phyloP scores from a whole-genome alignment of 2,797 vertebrate species.

The Gymnopithys bicolor region DNA sequence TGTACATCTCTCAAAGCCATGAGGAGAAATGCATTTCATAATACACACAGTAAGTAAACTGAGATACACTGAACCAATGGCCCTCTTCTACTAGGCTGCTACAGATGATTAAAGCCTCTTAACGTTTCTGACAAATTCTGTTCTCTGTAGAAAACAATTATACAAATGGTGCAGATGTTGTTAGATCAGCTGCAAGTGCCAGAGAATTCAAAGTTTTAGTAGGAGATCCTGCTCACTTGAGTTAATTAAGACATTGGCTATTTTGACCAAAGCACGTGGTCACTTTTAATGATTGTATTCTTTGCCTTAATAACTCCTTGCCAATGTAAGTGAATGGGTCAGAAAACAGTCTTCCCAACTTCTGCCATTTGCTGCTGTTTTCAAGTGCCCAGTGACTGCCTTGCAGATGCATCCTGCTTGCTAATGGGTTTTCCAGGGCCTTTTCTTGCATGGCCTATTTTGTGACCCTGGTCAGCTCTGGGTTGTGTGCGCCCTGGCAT shows the following conservation, averaged over 20 bases:
- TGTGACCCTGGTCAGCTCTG: neutral
- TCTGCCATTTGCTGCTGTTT: neutral
- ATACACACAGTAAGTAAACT: fast-evolving
- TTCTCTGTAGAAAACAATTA: neutral
- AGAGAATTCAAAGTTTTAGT: neutral
- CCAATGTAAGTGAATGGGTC: neutral
- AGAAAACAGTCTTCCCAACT: neutral
- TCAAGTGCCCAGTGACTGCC: neutral
- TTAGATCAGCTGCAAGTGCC: neutral
- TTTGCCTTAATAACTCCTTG: neutral
- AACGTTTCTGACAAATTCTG: neutral
- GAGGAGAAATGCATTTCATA: neutral
- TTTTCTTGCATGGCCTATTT: neutral
- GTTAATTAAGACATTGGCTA: neutral
- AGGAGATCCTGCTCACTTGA: neutral
- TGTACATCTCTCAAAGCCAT: neutral
- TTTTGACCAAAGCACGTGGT: neutral
- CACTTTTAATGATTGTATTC: neutral
- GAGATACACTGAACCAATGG: neutral
- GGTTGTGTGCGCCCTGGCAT: neutral
- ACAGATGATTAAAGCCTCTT: neutral
- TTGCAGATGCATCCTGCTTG: neutral
- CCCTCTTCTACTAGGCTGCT: neutral
- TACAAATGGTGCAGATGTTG: neutral
- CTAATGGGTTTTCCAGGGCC: neutral